Conservation (phyloP, 1,140 invertebrate genomes). For the Amphibalanus amphitrite region DNA sequence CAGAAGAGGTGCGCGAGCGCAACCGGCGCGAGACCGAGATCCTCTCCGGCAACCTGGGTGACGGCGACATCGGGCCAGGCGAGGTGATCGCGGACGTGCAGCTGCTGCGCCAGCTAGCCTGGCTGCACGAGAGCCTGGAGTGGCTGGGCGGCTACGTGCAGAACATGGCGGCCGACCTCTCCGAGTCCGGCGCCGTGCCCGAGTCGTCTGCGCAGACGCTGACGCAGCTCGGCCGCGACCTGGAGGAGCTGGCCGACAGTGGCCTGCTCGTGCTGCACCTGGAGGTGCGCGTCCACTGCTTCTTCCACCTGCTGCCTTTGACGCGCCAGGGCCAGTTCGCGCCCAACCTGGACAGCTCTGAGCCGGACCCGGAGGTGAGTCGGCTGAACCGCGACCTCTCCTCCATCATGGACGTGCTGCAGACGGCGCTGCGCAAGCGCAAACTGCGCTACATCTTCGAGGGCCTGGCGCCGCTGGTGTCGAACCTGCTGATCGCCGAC, state of each 20-base stretch:
- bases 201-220: conserved; percentile 33
- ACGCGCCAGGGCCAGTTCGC: conserved; percentile 36
- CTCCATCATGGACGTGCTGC: conserved; percentile 58
- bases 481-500: conserved; percentile 66
- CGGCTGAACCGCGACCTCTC: conserved; percentile 60
- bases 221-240: conserved; percentile 50
- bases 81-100: conserved; percentile 64
- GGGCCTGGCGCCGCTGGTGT: conserved; percentile 69
- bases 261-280: conserved; percentile 79
- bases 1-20: conserved; percentile 55
- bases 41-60: conserved; percentile 67
- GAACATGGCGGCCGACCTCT: not conserved
- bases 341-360: conserved; percentile 37
- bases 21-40: conserved; percentile 82
- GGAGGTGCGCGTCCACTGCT: conserved; percentile 85
- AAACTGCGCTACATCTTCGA: conserved; percentile 86
- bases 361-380: conserved; percentile 61
- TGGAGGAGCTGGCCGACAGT: conserved; percentile 74
- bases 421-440: conserved; percentile 47
- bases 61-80: conserved; percentile 60
- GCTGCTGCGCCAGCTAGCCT: conserved; percentile 60
- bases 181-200: conserved; percentile 19
- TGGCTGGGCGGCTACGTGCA: conserved; percentile 22
- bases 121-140: conserved; percentile 80
- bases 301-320: conserved; percentile 65